phyloP scores from a whole-genome alignment of 2,113 vertebrate species.

The Catharus fuscescens region DNA sequence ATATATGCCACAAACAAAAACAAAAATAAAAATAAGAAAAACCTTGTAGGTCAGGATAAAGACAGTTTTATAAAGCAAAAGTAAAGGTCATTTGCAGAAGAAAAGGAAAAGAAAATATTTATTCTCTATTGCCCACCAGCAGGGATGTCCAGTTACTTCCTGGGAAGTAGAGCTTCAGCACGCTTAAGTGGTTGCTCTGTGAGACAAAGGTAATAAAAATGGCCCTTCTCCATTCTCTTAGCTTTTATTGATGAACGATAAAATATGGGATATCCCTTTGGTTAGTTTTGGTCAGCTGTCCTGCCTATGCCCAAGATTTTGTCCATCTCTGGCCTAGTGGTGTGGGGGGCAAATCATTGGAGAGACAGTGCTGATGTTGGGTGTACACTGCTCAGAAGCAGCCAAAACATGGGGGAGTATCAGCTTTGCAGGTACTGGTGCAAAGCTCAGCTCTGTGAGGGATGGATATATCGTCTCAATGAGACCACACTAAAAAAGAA shows the following conservation, averaged over 20 bases:
- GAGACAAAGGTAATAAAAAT: background rate
- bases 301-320: background rate
- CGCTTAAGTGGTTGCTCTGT: background rate
- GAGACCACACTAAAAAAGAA: background rate
- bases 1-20: background rate
- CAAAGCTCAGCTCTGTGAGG: background rate
- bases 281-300: background rate
- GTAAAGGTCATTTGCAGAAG: background rate
- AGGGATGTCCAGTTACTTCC: background rate
- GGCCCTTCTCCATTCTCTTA: background rate
- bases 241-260: background rate
- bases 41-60: accelerated
- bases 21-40: background rate
- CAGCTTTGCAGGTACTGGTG: background rate
- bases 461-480: background rate
- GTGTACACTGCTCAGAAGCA: background rate
- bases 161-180: background rate
- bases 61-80: background rate
- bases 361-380: background rate
- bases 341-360: background rate
- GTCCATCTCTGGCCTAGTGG: accelerated
- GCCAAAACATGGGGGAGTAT: background rate
- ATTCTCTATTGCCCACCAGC: background rate
- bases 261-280: background rate
- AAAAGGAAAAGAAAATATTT: background rate